Base-by-base conservation (phyloP, 2,113 vertebrate genomes). In the Corynorhinus townsendii region DNA sequence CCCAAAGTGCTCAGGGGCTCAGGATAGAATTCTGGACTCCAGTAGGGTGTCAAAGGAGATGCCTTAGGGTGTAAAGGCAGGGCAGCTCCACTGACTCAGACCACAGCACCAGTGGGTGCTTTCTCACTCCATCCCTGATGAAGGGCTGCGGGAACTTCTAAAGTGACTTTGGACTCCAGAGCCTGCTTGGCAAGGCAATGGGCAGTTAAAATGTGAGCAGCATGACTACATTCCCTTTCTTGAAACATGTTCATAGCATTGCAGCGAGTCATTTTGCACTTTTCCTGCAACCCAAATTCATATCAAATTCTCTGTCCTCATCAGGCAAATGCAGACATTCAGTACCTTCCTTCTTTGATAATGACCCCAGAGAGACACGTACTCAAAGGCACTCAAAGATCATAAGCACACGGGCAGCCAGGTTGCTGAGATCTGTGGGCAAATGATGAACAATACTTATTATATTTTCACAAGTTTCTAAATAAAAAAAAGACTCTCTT, bases 391-490 rank as follows among this genome's bases (percentile, higher is more conserved):
- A 24, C 71, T 69, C 43, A 26, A 14, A 90, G 30, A 56, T 9
- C 30, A 88, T 24, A 90, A 92, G n/a, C 62, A 52, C 33, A 35
- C 28, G 10, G 26, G 14, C 81, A 81, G 40, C 22, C 73, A 77
- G 16, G 40, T 35, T 75, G 54, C 49, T 11, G 28, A 91, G 54
- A 89, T 26, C 59, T 14, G 2, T 4, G 43, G 45, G 62, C n/a
- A 90, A 85, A 47, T 52, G 83, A 14, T 62, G 43, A 93, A 59
- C 28, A 38, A 64, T 88, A 59, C 77, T 83, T 88, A 84, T 93
- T 71, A 73, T 68, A 54, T 92, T 91, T 92, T 68, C 45, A 62
- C n/a, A 93, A 91, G 17, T 93, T 96, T 95, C 26, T 79, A 83
- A 83, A 79, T 86, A 54, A 84, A 68, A 91, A 91, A 54, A 52